Base-by-base conservation (phyloP, 2,888 invertebrate genomes). In the Xiphydria camelus region DNA sequence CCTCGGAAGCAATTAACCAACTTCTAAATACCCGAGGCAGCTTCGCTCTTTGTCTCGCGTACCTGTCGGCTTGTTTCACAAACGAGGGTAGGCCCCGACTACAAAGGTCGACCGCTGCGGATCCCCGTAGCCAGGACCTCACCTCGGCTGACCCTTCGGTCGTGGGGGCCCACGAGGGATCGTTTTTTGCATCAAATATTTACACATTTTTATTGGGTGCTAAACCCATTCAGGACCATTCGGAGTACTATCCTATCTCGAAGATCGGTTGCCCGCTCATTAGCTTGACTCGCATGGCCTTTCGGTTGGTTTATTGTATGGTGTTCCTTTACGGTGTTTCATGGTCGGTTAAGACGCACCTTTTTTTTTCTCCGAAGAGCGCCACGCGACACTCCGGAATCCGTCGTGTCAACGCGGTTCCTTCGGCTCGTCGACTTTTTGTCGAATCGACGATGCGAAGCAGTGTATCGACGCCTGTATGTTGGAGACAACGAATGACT, bases 51-150 rank as follows among this genome's bases (percentile, higher is more conserved):
- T 71, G 64, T 62, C 50, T 51, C 53, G 45, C 45, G 57, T 72
- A 68, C 64, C 68, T 68, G 68, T 62, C 72, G 71, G 62, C 72
- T 68, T 66, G 72, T 71, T 73, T 70, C 67, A 70, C 68, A 71
- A 73, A 73, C 68, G 72, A 73, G 70, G 62, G 57, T 65, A 63
- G 59, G 41, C 41, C 49, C 51, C 41, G 51, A 70, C 68, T 68
- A 70, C 71, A 71, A 73, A 71, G 70, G 61, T 66, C 53, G 41
- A 34, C 33, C 26, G 37, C 34, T 41, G 31, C 26, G 21, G 21
- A 43, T 45, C 49, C 41, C 47, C n/a, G n/a, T n/a, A n/a, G n/a
- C n/a, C n/a, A n/a, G n/a, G n/a, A n/a, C n/a, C 47, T 45, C 39
- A 38, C 45, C 45, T 43, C 21, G 26, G 12, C 36, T 44, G 36